Percentiles rank a stretch among this genome's conserved stretches.
Evolutionary conservation across 2,888 invertebrate genomes (phyloP).

Genomic region (Troides aeacus): DNA sequence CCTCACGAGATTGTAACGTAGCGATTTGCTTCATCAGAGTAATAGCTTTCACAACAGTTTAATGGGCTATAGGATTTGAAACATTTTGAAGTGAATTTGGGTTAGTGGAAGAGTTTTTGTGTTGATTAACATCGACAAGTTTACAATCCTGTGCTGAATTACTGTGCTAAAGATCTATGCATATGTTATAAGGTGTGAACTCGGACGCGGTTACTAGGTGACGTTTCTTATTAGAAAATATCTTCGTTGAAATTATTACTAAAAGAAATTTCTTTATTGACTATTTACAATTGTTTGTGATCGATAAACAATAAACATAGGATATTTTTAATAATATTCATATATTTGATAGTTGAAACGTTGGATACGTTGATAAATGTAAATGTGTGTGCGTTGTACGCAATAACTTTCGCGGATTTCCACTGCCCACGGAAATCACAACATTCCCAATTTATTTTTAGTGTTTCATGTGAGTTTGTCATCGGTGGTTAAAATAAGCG

Average conservation of each 20-base stretch:
- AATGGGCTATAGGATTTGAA: background rate
- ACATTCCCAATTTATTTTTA: slow-evolving; percentile 24
- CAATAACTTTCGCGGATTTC: background rate
- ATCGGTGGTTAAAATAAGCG: slow-evolving; percentile 27
- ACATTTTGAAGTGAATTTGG: background rate
- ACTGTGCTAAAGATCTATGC: background rate
- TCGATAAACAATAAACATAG: too few species aligned
- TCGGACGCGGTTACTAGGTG: background rate
- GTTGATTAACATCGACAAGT: background rate
- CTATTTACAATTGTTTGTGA: too few species aligned
- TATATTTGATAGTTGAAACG: background rate
- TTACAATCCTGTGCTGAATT: background rate
- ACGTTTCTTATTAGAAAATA: background rate
- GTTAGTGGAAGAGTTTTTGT: background rate
- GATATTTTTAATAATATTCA: too few species aligned
- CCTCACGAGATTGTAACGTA: background rate
- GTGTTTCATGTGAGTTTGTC: slow-evolving; percentile 21
- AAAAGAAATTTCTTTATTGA: too few species aligned
- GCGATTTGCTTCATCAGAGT: background rate
- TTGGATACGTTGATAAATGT: background rate
- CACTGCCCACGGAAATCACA: slow-evolving; percentile 11
- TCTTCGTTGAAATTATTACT: too few species aligned
- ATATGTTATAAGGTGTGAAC: background rate
- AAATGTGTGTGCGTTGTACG: background rate
- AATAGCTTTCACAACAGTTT: background rate